Conservation (phyloP, 1,140 invertebrate species). For the Drosophila pandora region DNA sequence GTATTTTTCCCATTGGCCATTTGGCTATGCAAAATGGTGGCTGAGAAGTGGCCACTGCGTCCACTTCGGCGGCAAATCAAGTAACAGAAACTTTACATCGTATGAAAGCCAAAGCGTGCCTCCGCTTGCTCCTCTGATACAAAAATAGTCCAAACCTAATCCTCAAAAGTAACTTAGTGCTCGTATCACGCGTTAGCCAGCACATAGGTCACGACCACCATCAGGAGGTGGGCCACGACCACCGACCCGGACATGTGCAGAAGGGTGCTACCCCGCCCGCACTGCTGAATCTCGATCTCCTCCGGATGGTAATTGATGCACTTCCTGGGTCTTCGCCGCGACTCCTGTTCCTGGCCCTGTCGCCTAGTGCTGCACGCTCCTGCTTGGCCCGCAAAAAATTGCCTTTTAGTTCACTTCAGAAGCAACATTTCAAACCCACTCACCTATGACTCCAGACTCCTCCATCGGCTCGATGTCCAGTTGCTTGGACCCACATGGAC, state of each 20-base stretch:
- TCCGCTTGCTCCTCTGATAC: constrained; percentile 18
- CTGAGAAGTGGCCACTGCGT: constrained; percentile 14
- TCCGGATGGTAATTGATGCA: constrained; percentile 96
- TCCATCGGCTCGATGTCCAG: constrained; percentile 92
- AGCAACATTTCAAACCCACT: not conserved
- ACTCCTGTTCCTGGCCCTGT: constrained; percentile 85
- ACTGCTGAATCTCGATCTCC: constrained; percentile 90
- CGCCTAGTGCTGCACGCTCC: constrained; percentile 85
- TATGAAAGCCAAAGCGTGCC: constrained; percentile 8
- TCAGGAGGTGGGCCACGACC: constrained; percentile 70
- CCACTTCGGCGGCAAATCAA: constrained; percentile 28
- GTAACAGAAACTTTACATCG: constrained; percentile 26
- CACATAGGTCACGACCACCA: constrained; percentile 72
- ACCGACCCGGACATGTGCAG: constrained; percentile 60
- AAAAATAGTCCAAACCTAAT: constrained; percentile 23
- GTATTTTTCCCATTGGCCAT: constrained; percentile 17
- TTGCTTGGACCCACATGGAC: constrained; percentile 93
- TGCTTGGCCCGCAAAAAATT: constrained; percentile 6
- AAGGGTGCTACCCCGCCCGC: constrained; percentile 85
- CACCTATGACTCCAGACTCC: constrained; percentile 84
- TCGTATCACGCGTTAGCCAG: constrained; percentile 82
- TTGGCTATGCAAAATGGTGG: constrained; percentile 24
- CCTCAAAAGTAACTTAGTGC: constrained; percentile 26
- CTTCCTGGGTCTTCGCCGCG: constrained; percentile 89
- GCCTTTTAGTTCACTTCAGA: not conserved